Percentiles rank a stretch among this genome's conserved stretches.
Conservation (phyloP, 2,113 vertebrate genomes). For the Passer montanus region DNA sequence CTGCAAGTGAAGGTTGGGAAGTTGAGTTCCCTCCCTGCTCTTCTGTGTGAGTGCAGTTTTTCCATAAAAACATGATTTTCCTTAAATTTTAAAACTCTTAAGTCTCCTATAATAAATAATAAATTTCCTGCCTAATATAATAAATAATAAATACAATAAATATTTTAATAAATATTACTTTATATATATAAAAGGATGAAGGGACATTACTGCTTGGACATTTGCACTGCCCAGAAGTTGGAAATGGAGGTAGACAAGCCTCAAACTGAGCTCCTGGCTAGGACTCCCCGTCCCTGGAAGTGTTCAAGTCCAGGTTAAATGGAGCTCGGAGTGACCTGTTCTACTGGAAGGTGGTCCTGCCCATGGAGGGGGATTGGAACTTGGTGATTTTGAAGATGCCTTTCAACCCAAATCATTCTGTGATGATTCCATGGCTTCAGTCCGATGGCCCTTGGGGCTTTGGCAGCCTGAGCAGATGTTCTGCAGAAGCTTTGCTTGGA, state of each 20-base stretch:
- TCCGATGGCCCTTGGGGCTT: neutral
- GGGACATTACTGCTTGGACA: neutral
- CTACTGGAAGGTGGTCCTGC: neutral
- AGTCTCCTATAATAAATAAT: neutral
- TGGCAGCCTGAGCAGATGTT: neutral
- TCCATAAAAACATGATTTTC: neutral
- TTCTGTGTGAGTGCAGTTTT: accelerated
- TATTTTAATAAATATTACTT: neutral
- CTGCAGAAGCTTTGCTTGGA: neutral
- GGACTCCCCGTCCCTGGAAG: neutral
- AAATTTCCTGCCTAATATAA: neutral
- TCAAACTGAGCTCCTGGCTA: neutral
- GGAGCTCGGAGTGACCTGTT: neutral
- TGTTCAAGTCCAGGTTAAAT: neutral
- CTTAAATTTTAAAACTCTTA: neutral
- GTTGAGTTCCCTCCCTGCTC: accelerated
- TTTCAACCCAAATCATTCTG: neutral
- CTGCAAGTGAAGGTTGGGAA: neutral
- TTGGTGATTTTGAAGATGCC: neutral
- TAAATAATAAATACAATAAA: neutral
- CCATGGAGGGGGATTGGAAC: neutral
- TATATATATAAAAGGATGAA: neutral
- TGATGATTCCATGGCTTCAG: neutral
- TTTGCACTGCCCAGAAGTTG: neutral
- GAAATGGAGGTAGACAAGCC: neutral